Conservation (phyloP, 1,140 invertebrate genomes). For the Drosophila sproati region DNA sequence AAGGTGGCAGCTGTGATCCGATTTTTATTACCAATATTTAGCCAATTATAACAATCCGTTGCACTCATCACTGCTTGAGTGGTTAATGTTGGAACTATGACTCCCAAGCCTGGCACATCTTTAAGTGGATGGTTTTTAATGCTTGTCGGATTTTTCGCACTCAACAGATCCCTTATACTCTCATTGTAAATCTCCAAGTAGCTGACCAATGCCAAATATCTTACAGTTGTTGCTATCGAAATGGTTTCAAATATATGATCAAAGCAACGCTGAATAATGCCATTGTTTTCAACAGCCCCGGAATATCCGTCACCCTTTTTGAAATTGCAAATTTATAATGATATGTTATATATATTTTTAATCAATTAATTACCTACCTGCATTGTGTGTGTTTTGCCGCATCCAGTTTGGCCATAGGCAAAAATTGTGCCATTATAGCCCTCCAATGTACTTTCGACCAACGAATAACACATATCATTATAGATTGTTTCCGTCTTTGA, state of each 20-base stretch:
- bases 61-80: constrained; percentile 85
- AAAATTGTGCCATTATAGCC: constrained; percentile 95
- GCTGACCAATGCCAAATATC: constrained; percentile 95
- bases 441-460: constrained; percentile 94
- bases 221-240: constrained; percentile 91
- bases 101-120: constrained; percentile 92
- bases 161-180: constrained; percentile 91
- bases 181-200: constrained; percentile 98
- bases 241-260: constrained; percentile 97
- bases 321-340: neutral
- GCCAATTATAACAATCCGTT: constrained; percentile 91
- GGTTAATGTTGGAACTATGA: constrained; percentile 89
- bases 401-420: constrained; percentile 95
- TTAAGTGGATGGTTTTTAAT: constrained; percentile 87
- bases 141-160: constrained; percentile 41
- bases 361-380: constrained; percentile 86
- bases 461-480: constrained; percentile 94
- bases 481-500: constrained; percentile 93
- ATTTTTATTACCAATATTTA: constrained; percentile 91
- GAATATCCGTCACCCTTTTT: constrained; percentile 41
- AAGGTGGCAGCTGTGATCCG: constrained; percentile 94
- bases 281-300: constrained; percentile 84
- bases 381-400: constrained; percentile 93
- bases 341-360: neutral
- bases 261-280: constrained; percentile 94